Conservation (phyloP, 2,888 invertebrate species). For the Tenthredo amoena region DNA sequence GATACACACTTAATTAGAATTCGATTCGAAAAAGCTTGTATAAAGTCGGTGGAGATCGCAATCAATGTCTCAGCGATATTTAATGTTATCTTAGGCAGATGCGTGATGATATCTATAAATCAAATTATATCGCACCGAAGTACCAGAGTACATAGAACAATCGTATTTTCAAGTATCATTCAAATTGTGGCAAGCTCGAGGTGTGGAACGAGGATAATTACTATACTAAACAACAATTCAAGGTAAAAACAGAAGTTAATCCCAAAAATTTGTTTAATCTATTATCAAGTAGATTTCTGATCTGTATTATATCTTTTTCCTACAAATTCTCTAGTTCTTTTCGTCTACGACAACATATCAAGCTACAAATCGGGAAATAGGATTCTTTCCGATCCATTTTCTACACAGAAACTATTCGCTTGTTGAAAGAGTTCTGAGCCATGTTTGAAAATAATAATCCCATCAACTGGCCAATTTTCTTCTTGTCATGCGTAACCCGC, state of each 20-base stretch:
- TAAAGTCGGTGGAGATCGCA: not conserved
- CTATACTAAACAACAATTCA: not conserved
- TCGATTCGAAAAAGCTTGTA: not conserved
- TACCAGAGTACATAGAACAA: not conserved
- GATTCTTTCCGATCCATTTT: not conserved
- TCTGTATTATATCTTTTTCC: not conserved
- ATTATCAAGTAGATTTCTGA: not conserved
- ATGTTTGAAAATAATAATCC: not conserved
- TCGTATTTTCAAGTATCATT: not conserved
- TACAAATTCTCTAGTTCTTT: not conserved
- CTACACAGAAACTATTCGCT: not conserved
- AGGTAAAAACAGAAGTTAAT: not conserved
- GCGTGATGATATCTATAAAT: not conserved
- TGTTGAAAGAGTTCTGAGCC: not conserved
- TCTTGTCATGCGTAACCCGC: not conserved
- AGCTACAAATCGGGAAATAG: not conserved
- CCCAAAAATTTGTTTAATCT: not conserved
- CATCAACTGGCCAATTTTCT: not conserved
- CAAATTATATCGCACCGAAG: not conserved
- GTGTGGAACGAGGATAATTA: not conserved
- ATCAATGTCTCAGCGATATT: not conserved
- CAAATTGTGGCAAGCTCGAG: not conserved
- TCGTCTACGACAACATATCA: not conserved
- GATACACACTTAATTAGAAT: not conserved
- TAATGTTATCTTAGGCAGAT: not conserved